Conservation (phyloP, 2,797 vertebrate genomes). For the Todus mexicanus region DNA sequence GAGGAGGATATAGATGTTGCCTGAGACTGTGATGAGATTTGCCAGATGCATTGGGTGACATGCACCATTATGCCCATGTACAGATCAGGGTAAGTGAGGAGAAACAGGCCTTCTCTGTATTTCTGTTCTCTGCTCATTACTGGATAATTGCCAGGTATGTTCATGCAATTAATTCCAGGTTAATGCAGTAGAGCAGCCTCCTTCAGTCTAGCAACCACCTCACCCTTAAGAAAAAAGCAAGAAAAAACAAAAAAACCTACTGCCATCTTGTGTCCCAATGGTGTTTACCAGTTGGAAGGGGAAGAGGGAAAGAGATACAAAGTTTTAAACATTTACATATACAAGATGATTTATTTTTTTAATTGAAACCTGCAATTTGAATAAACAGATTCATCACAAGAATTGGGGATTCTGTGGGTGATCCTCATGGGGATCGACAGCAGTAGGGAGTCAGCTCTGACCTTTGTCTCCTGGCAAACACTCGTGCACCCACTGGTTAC, state of each 20-base stretch:
- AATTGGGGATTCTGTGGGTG: neutral
- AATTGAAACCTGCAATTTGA: neutral
- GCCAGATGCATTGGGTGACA: conserved; percentile 12
- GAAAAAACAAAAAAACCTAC: neutral
- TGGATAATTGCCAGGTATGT: conserved; percentile 47
- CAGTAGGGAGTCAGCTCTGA: neutral
- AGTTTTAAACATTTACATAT: neutral
- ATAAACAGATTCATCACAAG: neutral
- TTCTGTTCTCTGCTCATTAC: conserved; percentile 26
- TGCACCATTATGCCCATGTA: conserved; percentile 16
- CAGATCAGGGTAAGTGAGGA: conserved; percentile 21
- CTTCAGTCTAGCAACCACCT: neutral
- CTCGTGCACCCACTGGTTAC: neutral
- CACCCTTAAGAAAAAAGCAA: neutral
- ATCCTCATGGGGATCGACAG: neutral
- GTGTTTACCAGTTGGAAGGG: neutral
- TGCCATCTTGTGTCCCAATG: conserved; percentile 16
- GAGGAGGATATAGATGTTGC: neutral
- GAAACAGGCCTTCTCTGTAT: conserved; percentile 42
- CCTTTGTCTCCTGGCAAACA: neutral
- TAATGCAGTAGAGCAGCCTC: neutral
- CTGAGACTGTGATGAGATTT: conserved; percentile 28
- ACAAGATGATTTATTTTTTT: neutral
- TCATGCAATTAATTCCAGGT: neutral
- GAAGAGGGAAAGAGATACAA: neutral